Base-by-base conservation (phyloP, 1,140 invertebrate genomes). In the Drosophila guanche region DNA sequence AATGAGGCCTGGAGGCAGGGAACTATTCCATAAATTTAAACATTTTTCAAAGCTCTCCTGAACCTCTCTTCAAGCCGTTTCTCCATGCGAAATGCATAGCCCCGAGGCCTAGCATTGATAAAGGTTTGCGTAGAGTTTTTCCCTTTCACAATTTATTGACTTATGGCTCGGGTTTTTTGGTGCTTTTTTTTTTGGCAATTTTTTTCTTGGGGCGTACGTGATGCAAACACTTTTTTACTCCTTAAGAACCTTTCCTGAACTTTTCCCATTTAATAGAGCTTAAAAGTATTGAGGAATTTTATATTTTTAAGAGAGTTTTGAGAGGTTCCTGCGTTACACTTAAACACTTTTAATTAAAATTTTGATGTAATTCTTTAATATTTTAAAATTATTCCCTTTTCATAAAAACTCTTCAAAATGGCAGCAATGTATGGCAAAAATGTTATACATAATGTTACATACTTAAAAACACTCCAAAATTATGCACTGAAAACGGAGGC, bases 151-250 rank as follows among this genome's bases (percentile, higher is more conserved):
- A 6, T 67, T 63, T 48, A 63, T 68, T 81, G 79, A 77, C 67
- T 77, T 74, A 66, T 70, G 46, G 46, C 42, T 12, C n/a, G 41
- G 54, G 47, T 6, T 14, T 10, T 42, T 45, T 54, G 2, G 16
- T 29, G 20, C 55, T 45, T 66, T 55, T 23, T 5, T 6, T 27
- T 27, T 27, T 27, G 25, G 25, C 6, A 37, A 42, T 23, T 46
- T 12, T 55, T 63, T 29, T 60, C 46, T 57, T 58, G 51, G 41
- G 56, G 45, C 5, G 46, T 56, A 81, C 79, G 73, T 83, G 79
- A 55, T 61, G 27, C 47, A 27, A 16, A 27, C 78, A 60, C 41
- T 40, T 72, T 72, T 65, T 47, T 33, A 16, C 16, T 27, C 14
- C 46, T 54, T 62, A 42, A 53, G 1, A 47, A 71, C 68, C 54